Percentiles rank a stretch among this genome's conserved stretches.
These are phyloP conservation scores for Andrena fulva DNA, from an alignment of 2,888 invertebrate genomes.

Conservation along the genomic window DNA sequence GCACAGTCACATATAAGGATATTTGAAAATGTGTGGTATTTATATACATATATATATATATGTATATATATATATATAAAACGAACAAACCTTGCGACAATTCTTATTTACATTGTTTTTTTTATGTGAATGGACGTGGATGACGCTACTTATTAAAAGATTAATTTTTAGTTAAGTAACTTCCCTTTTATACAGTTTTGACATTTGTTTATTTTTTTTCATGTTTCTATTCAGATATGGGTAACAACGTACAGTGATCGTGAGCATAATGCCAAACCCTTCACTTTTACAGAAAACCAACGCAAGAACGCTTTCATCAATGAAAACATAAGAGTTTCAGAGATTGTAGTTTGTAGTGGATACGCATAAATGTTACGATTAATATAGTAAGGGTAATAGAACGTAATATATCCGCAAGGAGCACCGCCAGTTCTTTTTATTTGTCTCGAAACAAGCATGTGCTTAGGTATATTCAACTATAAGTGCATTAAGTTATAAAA, in stretches of 20 bases:
- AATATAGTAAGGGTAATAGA: constrained; percentile 76
- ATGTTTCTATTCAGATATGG: constrained; percentile 79
- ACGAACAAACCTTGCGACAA: constrained; percentile 65
- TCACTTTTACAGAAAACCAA: constrained; percentile 83
- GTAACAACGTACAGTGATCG: constrained; percentile 78
- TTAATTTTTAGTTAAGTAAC: constrained; percentile 37
- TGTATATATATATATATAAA: constrained; percentile 21
- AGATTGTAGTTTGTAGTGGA: constrained; percentile 79
- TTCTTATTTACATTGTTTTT: constrained; percentile 24
- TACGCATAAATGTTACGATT: constrained; percentile 77
- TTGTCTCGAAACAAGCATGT: constrained; percentile 73
- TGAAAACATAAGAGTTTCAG: constrained; percentile 79
- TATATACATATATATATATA: no score
- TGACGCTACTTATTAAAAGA: constrained; percentile 11
- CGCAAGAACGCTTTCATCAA: constrained; percentile 80
- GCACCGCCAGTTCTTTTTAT: constrained; percentile 78
- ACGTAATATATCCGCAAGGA: constrained; percentile 76
- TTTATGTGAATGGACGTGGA: not conserved
- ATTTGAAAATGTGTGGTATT: not conserved
- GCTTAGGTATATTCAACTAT: constrained; percentile 73
- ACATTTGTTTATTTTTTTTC: constrained; percentile 75
- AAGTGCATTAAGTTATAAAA: constrained; percentile 72
- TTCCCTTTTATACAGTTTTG: constrained; percentile 45
- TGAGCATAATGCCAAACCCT: constrained; percentile 78
- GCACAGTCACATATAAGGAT: constrained; percentile 8